Percentiles rank a stretch among this genome's conserved stretches.
phyloP scores from a whole-genome alignment of 2,797 vertebrate genomes.

The Tragelaphus eurycerus region DNA sequence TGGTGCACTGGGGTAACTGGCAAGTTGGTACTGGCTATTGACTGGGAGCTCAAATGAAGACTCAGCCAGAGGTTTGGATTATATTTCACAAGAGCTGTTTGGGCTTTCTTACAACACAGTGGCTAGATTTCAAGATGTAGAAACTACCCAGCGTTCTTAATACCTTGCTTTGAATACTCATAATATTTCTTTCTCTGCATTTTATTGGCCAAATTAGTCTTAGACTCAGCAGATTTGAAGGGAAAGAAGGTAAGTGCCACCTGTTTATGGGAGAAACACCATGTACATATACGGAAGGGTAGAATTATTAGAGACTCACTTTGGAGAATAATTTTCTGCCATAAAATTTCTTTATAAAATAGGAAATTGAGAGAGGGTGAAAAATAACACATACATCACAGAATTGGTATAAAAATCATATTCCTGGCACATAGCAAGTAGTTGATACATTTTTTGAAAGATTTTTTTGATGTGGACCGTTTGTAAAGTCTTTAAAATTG shows the following conservation, averaged over 20 bases:
- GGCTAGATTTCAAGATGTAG: not conserved
- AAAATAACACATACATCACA: not conserved
- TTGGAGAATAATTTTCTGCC: not conserved
- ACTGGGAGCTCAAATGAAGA: not conserved
- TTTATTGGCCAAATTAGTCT: not conserved
- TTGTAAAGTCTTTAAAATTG: not conserved
- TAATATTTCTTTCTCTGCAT: not conserved
- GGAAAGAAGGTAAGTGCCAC: not conserved
- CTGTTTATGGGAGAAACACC: not conserved
- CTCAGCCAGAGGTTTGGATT: not conserved
- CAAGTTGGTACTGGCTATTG: not conserved
- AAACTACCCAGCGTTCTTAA: not conserved
- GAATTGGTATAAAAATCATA: not conserved
- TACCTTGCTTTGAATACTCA: not conserved
- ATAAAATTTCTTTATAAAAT: slow-evolving; percentile 1
- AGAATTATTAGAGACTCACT: not conserved
- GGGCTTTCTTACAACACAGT: not conserved
- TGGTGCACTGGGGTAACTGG: not conserved
- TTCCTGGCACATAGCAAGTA: not conserved
- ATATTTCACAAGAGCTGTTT: not conserved
- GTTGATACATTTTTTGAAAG: slow-evolving; percentile 21
- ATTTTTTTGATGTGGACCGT: not conserved
- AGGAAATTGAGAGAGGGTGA: not conserved
- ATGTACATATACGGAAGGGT: not conserved
- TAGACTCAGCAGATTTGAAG: not conserved